Base-by-base conservation (phyloP, 1,140 invertebrate species). In the Heterodera schachtii region DNA sequence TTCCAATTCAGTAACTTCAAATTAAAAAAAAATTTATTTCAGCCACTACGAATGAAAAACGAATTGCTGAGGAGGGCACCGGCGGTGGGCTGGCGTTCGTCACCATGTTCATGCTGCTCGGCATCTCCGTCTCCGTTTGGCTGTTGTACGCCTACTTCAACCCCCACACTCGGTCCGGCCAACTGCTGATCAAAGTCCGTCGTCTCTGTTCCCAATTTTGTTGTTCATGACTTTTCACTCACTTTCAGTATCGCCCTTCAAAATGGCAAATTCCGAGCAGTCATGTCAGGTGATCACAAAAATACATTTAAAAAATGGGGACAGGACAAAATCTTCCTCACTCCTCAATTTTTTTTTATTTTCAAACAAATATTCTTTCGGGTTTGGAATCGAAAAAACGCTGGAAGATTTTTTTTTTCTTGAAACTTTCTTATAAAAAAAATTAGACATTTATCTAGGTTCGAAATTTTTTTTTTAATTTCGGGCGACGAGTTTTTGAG, bases 111-210 rank as follows among this genome's bases (percentile, higher is more conserved):
- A 90, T 94, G 21, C 86, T 94, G 1, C 84, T 94, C n/a, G 64
- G 91, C 11, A 90, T 91, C 44, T 92, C 92, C 69, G 84, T 93
- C 9, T 92, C 91, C 43, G 92, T 93, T 19, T 98, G 96, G 95
- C 90, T 94, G 6, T 91, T 94, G 19, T 98, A 98, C 90, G 97
- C 97, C 21, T 99, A 98, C 91, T 93, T 94, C 84, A 95, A 97
- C 91, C 97, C 97, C 9, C 96, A 97, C 88, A 94, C 95, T 16
- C 92, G 94, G 43, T 97, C 96, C 82, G 97, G 97, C 81, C 96
- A 98, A 91, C 93, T 98, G 87, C 93, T 99, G 66, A 98, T 99
- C 86, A 95, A 95, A 93, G 96, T 98, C 91, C 93, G 92, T 46
- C 66, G 43, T 46, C n/a, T 21, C 5, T 19, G 1, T 8, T 31